Conservation (phyloP, 2,113 vertebrate genomes). For the Siniperca knerii region DNA sequence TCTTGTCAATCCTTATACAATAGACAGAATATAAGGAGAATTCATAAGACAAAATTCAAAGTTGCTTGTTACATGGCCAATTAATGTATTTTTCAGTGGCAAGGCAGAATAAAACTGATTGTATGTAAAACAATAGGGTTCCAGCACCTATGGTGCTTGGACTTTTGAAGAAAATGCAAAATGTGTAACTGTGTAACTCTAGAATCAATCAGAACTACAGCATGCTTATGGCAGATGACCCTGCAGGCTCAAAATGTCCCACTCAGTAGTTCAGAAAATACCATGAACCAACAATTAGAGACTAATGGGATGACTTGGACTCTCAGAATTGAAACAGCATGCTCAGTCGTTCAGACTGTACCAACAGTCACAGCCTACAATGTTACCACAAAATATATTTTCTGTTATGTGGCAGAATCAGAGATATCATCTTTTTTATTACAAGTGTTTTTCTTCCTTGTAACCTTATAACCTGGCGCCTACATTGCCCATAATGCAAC, state of each 20-base stretch:
- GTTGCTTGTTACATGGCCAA: background rate
- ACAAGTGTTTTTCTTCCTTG: background rate
- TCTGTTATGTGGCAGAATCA: background rate
- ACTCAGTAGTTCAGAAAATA: slow-evolving; percentile 52
- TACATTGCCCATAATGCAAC: background rate
- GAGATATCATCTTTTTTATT: background rate
- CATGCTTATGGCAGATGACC: slow-evolving; percentile 36
- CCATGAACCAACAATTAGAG: slow-evolving; percentile 47
- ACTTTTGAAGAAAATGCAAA: slow-evolving; percentile 43
- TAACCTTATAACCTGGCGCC: background rate
- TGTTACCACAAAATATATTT: background rate
- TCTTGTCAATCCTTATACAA: background rate
- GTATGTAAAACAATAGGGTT: slow-evolving; percentile 26
- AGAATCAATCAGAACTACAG: slow-evolving; percentile 24
- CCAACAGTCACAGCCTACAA: background rate
- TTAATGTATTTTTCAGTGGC: slow-evolving; percentile 2
- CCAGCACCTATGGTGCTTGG: slow-evolving; percentile 18
- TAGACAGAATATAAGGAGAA: background rate
- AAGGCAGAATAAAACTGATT: slow-evolving; percentile 4
- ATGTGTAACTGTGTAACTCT: slow-evolving; percentile 18
- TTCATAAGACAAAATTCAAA: background rate
- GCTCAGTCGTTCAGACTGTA: background rate
- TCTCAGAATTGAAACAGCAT: slow-evolving; percentile 11
- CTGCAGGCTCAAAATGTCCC: background rate
- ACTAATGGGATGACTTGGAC: slow-evolving; percentile 35